These are phyloP conservation scores for Ganaspis brasiliensis DNA, from an alignment of 2,888 invertebrate species.

Conservation along the genomic window DNA sequence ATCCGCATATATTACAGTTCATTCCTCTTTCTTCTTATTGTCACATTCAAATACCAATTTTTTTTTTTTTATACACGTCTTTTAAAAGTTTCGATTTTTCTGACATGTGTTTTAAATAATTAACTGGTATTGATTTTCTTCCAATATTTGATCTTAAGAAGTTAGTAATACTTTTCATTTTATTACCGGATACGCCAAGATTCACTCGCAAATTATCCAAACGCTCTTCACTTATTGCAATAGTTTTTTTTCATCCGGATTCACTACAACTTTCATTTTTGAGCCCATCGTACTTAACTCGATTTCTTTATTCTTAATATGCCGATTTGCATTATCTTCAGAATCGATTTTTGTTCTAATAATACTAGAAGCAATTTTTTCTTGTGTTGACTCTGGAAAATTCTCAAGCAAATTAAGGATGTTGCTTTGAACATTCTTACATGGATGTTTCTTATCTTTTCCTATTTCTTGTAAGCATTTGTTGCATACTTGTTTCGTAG, in stretches of 20 bases:
- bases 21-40: neutral
- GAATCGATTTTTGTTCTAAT: conserved; percentile 25
- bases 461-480: conserved; percentile 27
- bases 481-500: conserved; percentile 12
- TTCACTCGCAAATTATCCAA: conserved; percentile 39
- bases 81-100: neutral
- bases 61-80: neutral
- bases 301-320: conserved; percentile 2
- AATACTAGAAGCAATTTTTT: conserved; percentile 14
- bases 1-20: neutral
- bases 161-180: conserved; percentile 22
- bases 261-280: conserved; percentile 11
- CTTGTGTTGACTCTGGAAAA: neutral
- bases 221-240: conserved; percentile 8
- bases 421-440: conserved; percentile 15
- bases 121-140: neutral
- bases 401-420: neutral
- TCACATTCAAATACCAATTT: neutral
- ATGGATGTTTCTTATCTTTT: conserved; percentile 15
- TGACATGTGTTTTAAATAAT: neutral
- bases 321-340: conserved; percentile 10
- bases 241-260: conserved; percentile 6
- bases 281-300: conserved; percentile 25
- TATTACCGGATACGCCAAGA: neutral
- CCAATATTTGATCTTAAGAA: conserved; percentile 9